phyloP scores from a whole-genome alignment of 2,113 vertebrate genomes.

The Antechinus flavipes region DNA sequence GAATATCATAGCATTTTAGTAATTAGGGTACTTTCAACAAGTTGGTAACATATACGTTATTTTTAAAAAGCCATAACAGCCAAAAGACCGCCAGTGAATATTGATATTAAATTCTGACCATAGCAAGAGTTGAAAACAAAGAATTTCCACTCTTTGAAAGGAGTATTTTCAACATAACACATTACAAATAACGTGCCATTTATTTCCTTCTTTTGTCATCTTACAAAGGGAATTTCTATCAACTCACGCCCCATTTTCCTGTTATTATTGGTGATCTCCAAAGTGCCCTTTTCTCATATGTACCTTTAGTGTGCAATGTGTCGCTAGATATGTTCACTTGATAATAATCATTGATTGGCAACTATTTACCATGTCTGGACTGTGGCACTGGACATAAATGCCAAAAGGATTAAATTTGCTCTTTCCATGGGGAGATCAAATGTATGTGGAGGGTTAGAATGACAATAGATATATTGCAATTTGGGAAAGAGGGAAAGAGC shows the following conservation, averaged over 20 bases:
- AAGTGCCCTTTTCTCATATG: background rate
- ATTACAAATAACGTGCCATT: background rate
- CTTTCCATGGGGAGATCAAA: background rate
- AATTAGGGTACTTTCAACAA: background rate
- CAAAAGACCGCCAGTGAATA: background rate
- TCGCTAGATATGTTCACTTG: background rate
- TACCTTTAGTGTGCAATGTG: background rate
- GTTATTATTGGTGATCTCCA: background rate
- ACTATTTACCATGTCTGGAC: background rate
- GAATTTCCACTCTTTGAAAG: background rate
- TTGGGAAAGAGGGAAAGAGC: too few relatives aligned
- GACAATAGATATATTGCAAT: background rate
- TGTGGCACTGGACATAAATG: background rate
- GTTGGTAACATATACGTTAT: background rate
- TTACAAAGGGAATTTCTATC: background rate
- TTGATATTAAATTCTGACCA: background rate
- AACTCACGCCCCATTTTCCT: background rate
- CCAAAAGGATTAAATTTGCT: background rate
- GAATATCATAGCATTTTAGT: background rate
- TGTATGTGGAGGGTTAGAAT: too few relatives aligned
- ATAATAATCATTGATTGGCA: background rate
- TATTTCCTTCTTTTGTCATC: background rate
- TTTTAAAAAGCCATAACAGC: background rate
- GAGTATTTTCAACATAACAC: background rate
- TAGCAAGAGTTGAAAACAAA: background rate